These are phyloP conservation scores for Tenthredo mesomela DNA, from an alignment of 2,888 invertebrate genomes.

Conservation along the genomic window DNA sequence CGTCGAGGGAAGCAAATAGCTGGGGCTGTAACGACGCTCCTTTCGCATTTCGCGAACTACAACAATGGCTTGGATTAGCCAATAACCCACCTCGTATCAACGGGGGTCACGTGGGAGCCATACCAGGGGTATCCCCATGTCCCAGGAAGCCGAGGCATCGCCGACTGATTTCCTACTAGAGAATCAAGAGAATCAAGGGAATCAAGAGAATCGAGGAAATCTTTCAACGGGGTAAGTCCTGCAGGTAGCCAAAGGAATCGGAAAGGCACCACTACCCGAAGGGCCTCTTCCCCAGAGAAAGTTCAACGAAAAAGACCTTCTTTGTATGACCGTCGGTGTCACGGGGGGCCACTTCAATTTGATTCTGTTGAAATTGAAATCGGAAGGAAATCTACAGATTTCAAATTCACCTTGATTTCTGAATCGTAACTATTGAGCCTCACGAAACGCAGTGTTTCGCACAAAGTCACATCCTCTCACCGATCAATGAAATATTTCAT, in stretches of 20 bases:
- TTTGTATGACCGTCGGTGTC: constrained; percentile 28
- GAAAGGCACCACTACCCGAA: neutral
- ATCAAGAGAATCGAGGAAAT: constrained; percentile 22
- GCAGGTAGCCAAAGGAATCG: constrained; percentile 30
- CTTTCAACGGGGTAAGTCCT: neutral
- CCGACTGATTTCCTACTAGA: constrained; percentile 13
- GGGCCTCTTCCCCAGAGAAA: constrained; percentile 15
- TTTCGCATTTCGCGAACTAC: constrained; percentile 36
- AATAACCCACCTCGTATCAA: constrained; percentile 30
- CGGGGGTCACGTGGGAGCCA: constrained; percentile 25
- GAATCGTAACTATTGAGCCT: neutral
- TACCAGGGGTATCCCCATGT: constrained; percentile 8
- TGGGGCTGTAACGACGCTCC: constrained; percentile 43
- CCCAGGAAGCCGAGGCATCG: neutral
- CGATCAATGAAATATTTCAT: neutral
- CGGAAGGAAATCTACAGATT: constrained; percentile 33
- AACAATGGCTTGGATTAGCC: constrained; percentile 44
- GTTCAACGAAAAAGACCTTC: constrained; percentile 35
- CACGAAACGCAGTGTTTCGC: neutral
- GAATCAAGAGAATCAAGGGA: neutral
- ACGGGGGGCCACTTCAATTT: constrained; percentile 17
- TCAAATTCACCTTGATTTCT: neutral
- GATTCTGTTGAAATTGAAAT: constrained; percentile 34
- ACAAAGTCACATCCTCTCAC: neutral
- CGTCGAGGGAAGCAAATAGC: constrained; percentile 45